Evolutionary conservation across 2,113 vertebrate species (phyloP).

Genomic region (Promerops cafer): DNA sequence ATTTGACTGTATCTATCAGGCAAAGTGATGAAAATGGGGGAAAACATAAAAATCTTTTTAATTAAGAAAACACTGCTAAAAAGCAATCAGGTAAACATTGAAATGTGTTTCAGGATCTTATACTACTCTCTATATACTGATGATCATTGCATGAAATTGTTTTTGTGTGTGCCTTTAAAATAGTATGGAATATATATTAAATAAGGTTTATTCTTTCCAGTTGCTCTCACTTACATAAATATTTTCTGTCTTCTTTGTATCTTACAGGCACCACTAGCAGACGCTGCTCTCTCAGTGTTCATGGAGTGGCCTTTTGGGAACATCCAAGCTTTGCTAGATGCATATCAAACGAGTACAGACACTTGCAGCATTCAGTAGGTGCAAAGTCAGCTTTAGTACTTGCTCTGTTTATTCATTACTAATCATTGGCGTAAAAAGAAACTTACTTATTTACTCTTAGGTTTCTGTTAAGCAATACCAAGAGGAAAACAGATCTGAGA

Average conservation of each 20-base stretch:
- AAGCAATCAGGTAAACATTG: neutral
- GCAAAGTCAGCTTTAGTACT: slow-evolving; percentile 93
- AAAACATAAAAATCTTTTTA: neutral
- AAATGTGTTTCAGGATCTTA: neutral
- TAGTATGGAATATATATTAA: neutral
- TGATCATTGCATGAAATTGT: neutral
- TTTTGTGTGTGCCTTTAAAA: neutral
- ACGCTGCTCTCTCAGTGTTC: slow-evolving; percentile 98
- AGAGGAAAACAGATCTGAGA: neutral
- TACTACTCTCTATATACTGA: neutral
- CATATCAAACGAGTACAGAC: slow-evolving; percentile 99
- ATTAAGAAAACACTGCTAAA: neutral
- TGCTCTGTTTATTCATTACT: slow-evolving; percentile 82
- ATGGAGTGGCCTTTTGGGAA: slow-evolving; percentile 98
- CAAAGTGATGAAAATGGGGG: neutral
- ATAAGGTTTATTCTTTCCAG: neutral
- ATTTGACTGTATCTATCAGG: neutral
- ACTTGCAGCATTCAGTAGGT: slow-evolving; percentile 99
- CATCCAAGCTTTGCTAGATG: slow-evolving; percentile 99
- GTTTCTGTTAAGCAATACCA: slow-evolving; percentile 1
- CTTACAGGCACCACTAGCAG: slow-evolving; percentile 96
- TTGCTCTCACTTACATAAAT: slow-evolving; percentile 37
- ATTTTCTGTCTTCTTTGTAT: slow-evolving; percentile 72
- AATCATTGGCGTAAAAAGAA: slow-evolving; percentile 45
- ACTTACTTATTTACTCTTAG: slow-evolving; percentile 48